phyloP scores from a whole-genome alignment of 1,140 invertebrate genomes.

The Musca domestica region DNA sequence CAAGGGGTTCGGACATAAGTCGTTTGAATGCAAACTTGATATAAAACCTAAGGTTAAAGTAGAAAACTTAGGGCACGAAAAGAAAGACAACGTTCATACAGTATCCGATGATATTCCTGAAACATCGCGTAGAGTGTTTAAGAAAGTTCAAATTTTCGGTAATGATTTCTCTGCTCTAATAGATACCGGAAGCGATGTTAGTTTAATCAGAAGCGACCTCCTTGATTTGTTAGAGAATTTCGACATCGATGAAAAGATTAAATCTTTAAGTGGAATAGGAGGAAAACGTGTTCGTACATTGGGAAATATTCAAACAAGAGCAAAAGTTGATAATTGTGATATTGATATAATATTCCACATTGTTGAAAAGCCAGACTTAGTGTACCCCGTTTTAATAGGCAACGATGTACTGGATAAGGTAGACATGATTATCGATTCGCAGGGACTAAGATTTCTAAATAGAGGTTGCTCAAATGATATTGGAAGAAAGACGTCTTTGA shows the following conservation, averaged over 20 bases:
- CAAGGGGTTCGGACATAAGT: not conserved
- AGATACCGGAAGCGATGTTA: not conserved
- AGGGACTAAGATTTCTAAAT: not conserved
- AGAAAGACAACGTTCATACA: too few relatives aligned
- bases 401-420: not conserved
- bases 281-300: not conserved
- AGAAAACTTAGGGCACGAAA: not conserved
- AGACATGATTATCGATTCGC: not conserved
- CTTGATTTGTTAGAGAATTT: not conserved
- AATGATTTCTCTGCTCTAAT: not conserved
- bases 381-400: not conserved
- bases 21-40: not conserved
- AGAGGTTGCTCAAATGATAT: not conserved
- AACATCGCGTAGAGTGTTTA: not conserved
- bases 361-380: not conserved
- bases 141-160: not conserved
- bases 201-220: not conserved
- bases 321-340: not conserved
- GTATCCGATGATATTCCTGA: not conserved
- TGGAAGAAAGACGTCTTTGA: not conserved
- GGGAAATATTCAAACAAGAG: not conserved
- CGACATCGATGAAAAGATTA: not conserved
- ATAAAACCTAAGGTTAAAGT: not conserved
- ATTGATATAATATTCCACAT: constrained; percentile 3
- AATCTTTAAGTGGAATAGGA: not conserved